phyloP scores from a whole-genome alignment of 2,113 vertebrate species.

The Chloropsis hardwickii region DNA sequence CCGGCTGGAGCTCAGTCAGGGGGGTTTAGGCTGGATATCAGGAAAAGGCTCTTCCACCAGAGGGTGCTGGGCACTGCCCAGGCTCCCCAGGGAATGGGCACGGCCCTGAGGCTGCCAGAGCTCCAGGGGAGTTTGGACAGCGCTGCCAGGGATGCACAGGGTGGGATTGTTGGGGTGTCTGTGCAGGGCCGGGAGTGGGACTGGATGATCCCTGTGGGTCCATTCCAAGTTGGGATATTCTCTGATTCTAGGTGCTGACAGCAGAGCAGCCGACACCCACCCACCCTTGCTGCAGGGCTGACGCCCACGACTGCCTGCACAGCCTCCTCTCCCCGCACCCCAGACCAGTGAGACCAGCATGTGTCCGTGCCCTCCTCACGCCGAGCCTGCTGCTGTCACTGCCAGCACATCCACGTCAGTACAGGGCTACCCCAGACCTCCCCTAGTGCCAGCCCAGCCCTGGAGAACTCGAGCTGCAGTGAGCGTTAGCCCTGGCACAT shows the following conservation, averaged over 20 bases:
- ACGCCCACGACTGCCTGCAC: accelerated
- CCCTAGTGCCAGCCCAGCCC: neutral
- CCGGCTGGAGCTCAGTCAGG: accelerated
- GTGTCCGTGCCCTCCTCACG: accelerated
- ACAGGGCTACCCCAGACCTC: neutral
- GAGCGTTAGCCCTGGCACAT: accelerated
- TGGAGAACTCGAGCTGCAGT: neutral
- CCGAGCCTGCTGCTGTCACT: neutral
- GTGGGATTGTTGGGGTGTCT: neutral
- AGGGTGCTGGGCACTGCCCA: neutral
- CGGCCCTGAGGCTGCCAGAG: neutral
- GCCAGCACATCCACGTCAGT: neutral
- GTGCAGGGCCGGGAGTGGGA: neutral
- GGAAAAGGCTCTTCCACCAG: neutral
- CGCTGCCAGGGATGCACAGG: accelerated
- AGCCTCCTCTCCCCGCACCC: accelerated
- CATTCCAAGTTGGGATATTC: neutral
- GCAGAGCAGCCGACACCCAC: neutral
- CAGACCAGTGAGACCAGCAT: accelerated
- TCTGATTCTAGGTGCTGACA: neutral
- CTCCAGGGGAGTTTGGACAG: accelerated
- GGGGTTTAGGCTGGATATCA: accelerated
- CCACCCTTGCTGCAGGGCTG: neutral
- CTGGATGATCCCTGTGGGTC: neutral
- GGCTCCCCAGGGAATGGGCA: neutral